Evolutionary conservation across 1,140 invertebrate species (phyloP).

Genomic region (Drosophila kohkoa): DNA sequence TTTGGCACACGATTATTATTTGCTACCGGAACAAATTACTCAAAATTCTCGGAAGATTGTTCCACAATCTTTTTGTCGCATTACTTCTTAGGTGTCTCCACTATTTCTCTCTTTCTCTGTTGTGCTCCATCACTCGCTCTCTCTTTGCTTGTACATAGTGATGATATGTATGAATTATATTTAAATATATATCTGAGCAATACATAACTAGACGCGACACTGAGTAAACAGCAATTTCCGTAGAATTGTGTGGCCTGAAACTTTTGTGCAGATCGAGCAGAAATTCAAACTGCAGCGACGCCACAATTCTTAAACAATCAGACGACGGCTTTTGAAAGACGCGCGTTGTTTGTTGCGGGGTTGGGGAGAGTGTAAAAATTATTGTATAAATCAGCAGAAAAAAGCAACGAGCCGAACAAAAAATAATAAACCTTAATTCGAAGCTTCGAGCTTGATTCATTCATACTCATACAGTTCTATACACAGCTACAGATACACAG

Average conservation of each 20-base stretch:
- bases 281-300: conserved; percentile 78
- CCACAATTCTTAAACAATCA: conserved; percentile 79
- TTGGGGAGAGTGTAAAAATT: conserved; percentile 46
- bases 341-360: not conserved
- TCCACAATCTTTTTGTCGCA: conserved; percentile 41
- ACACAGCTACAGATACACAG: conserved; percentile 1
- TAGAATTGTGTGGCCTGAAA: conserved; percentile 59
- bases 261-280: conserved; percentile 70
- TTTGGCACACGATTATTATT: conserved; percentile 25
- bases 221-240: conserved; percentile 61
- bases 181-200: conserved; percentile 45
- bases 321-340: conserved; percentile 58
- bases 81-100: conserved; percentile 31
- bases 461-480: conserved; percentile 49
- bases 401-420: conserved; percentile 51
- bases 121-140: not conserved
- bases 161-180: conserved; percentile 23
- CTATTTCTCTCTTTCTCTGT: conserved; percentile 9
- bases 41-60: conserved; percentile 62
- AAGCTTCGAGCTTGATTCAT: conserved; percentile 78
- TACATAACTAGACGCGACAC: conserved; percentile 38
- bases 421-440: conserved; percentile 83
- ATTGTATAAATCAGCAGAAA: conserved; percentile 81
- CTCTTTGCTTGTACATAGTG: conserved; percentile 8
- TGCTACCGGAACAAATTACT: conserved; percentile 79